Base-by-base conservation (phyloP, 1,140 invertebrate species). In the Homarus americanus region DNA sequence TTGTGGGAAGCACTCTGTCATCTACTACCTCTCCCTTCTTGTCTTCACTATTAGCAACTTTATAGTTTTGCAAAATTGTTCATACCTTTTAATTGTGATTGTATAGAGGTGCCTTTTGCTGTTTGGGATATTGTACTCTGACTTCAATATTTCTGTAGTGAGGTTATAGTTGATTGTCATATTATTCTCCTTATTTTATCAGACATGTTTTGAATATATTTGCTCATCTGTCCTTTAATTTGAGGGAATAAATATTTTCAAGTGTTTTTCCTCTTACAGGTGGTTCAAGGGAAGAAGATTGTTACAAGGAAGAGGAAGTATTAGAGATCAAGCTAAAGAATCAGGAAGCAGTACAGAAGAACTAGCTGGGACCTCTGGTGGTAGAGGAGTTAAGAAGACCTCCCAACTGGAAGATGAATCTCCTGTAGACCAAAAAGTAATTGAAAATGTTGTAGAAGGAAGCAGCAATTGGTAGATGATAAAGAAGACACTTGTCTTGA, bases 251-350 rank as follows among this genome's bases (percentile, higher is more conserved):
- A 40, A 69, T 40, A n/a, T 63, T 24, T n/a, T 69, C 36, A n/a
- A n/a, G 38, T 17, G 17, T 53, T 49, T 44, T 84, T 53, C 28
- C 17, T 24, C n/a, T 76, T 75, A 1, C 41, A 86, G 83, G 44
- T 86, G 73, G 69, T n/a, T 49, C 40, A 76, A 76, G 83, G 28
- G 38, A 41, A 86, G 76, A 53, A 10, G 34, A 84, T 44, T 34
- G 28, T 28, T 40, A n/a, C 79, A 38, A 36, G 20, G 28, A 28
- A 63, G 32, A 36, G 41, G 63, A 7, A 34, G 36, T 34, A 32
- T 28, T 20, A 58, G 2, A 63, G 79, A 32, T 24, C 17, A 20
- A 24, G 24, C 17, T 4, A 58, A 58, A 58, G 5, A 24, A 4
- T 15, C 17, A 24, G 24, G 24, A 32, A 32, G 34, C 36, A 24